phyloP scores from a whole-genome alignment of 2,113 vertebrate genomes.

The Anoplopoma fimbria region DNA sequence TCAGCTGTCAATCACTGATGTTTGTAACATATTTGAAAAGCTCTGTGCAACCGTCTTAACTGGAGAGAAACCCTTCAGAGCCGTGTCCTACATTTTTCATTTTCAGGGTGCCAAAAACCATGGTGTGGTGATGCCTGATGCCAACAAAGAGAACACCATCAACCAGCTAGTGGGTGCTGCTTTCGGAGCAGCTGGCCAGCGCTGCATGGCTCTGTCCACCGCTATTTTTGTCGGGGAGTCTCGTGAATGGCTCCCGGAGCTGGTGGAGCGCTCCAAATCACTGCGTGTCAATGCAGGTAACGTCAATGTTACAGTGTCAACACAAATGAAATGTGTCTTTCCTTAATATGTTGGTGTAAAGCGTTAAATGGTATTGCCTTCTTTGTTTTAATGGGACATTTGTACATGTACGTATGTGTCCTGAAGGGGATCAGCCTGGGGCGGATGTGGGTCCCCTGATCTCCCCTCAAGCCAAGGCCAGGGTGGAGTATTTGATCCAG shows the following conservation, averaged over 20 bases:
- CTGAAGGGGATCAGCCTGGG: conserved; percentile 94
- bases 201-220: conserved; percentile 98
- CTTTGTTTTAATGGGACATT: background rate
- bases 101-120: conserved; percentile 97
- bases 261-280: conserved; percentile 93
- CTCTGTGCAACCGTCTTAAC: background rate
- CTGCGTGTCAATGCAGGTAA: conserved; percentile 94
- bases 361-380: background rate
- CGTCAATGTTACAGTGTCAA: background rate
- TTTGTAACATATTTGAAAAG: conserved; percentile 8
- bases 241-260: conserved; percentile 93
- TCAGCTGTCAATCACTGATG: conserved; percentile 15
- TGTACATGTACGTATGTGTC: conserved; percentile 1
- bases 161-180: conserved; percentile 98
- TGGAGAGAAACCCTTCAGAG: conserved; percentile 33
- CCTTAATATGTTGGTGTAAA: background rate
- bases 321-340: background rate
- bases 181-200: conserved; percentile 97
- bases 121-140: conserved; percentile 98
- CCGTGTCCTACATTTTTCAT: conserved; percentile 34
- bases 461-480: conserved; percentile 88
- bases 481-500: conserved; percentile 91
- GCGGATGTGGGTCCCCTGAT: conserved; percentile 96
- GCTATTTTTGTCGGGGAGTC: conserved; percentile 95
- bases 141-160: conserved; percentile 97